Percentiles rank a stretch among this genome's conserved stretches.
phyloP scores from a whole-genome alignment of 2,888 invertebrate species.

The Marronus borbonicus region DNA sequence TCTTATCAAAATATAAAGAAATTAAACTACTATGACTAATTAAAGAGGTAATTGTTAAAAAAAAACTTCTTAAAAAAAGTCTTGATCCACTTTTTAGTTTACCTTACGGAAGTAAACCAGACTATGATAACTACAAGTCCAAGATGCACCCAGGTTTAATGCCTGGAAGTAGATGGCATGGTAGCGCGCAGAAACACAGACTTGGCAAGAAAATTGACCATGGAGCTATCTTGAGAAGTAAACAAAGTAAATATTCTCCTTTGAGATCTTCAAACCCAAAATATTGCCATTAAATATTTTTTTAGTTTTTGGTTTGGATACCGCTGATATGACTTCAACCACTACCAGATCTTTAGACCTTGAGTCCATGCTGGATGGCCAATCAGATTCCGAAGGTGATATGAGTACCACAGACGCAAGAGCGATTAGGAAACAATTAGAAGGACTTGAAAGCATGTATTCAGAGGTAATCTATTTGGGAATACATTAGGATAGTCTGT shows the following conservation, averaged over 20 bases:
- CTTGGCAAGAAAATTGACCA: constrained; percentile 73
- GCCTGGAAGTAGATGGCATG: constrained; percentile 64
- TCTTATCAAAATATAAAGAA: not conserved
- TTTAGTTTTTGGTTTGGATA: constrained; percentile 81
- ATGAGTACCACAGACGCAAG: constrained; percentile 84
- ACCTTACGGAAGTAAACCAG: constrained; percentile 77
- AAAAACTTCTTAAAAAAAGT: no score
- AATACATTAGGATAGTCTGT: not conserved
- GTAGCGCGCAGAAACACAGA: constrained; percentile 71
- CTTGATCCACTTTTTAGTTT: constrained; percentile 70
- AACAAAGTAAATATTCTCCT: constrained; percentile 72
- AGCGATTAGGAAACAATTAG: constrained; percentile 85
- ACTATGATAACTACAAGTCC: constrained; percentile 72
- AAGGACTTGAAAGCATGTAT: constrained; percentile 90
- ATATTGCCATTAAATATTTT: constrained; percentile 4
- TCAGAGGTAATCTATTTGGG: constrained; percentile 76
- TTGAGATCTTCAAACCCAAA: not conserved
- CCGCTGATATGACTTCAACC: constrained; percentile 84
- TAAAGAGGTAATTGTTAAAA: no score
- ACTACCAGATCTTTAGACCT: constrained; percentile 84
- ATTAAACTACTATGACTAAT: no score
- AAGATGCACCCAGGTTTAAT: constrained; percentile 65
- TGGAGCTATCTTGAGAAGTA: constrained; percentile 72
- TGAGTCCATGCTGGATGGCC: constrained; percentile 84
- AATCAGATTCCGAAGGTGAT: constrained; percentile 80